Evolutionary conservation across 2,888 invertebrate genomes (phyloP), one percentile per base, ranked within the genome.

Genomic region (Rambutsinella grinnellia): DNA sequence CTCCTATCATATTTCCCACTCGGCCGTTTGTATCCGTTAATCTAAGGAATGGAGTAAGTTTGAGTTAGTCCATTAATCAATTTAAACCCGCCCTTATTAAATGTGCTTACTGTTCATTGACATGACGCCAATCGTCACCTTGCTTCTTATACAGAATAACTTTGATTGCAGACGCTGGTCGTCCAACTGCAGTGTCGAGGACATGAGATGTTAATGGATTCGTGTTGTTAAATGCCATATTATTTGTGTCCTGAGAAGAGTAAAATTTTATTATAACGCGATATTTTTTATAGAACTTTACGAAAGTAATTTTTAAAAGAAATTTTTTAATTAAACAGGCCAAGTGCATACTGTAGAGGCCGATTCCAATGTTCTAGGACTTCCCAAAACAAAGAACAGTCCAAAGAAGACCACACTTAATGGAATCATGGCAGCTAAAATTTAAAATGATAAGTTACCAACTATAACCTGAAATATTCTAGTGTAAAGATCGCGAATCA

Each of bases 181-280:
- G 85, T 0, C 94, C 94, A 56, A 89, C 89, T 0, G 92, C 89
- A 0, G 91, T 92, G 83, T 94, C 94, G 76, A 93, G 86, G 0
- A 94, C 92, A 85, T 94, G 92, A 0, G 93, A 92, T 0, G 93
- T 92, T 81, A 94, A 88, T 2, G 92, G 89, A 51, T 79, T 76
- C 5, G 13, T 2, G 27, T 67, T 79, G 21, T 26, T 28, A 19
- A n/a, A n/a, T n/a, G n/a, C n/a, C n/a, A n/a, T n/a, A n/a, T n/a
- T n/a, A n/a, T n/a, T n/a, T n/a, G n/a, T n/a, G n/a, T n/a, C n/a
- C n/a, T n/a, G n/a, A n/a, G n/a, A n/a, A n/a, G n/a, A n/a, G n/a
- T n/a, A n/a, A n/a, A n/a, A n/a, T n/a, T n/a, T n/a, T n/a, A n/a
- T n/a, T n/a, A n/a, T n/a, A n/a, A n/a, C n/a, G n/a, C n/a, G n/a